A percentile compares a stretch with the other conserved stretches of the same genome.
These are phyloP conservation scores for Eupeodes luniger DNA, from an alignment of 2,888 invertebrate species.

Conservation along the genomic window DNA sequence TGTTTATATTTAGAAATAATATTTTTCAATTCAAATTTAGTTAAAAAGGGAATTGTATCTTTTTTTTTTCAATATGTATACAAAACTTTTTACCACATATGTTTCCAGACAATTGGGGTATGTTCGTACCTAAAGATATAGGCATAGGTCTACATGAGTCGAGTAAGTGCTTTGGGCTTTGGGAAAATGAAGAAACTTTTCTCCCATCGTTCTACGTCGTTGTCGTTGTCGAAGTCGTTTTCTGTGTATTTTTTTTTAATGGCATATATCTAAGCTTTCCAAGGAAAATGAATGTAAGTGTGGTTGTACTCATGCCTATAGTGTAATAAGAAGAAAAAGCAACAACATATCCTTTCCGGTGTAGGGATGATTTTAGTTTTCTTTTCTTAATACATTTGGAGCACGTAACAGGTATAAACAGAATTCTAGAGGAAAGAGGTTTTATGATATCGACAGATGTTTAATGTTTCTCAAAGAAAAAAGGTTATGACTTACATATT, in stretches of 20 bases:
- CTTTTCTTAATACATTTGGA: not conserved
- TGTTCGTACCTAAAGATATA: too few species aligned
- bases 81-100: constrained; percentile 17
- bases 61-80: not conserved
- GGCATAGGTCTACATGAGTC: not conserved
- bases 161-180: constrained; percentile 16
- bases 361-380: not conserved
- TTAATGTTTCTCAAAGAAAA: not conserved
- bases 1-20: constrained; percentile 49
- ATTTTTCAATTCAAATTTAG: constrained; percentile 34
- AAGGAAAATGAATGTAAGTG: not conserved
- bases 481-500: too few species aligned
- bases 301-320: not conserved
- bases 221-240: not conserved
- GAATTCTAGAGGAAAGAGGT: not conserved
- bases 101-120: constrained; percentile 14
- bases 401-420: constrained; percentile 34
- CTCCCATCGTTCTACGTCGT: not conserved
- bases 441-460: constrained; percentile 15
- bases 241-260: not conserved
- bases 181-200: constrained; percentile 42
- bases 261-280: constrained; percentile 6
- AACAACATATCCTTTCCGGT: constrained; percentile 22
- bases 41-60: not conserved
- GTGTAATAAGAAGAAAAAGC: not conserved